Evolutionary conservation across 2,113 vertebrate genomes (phyloP).

Genomic region (Oreochromis niloticus): DNA sequence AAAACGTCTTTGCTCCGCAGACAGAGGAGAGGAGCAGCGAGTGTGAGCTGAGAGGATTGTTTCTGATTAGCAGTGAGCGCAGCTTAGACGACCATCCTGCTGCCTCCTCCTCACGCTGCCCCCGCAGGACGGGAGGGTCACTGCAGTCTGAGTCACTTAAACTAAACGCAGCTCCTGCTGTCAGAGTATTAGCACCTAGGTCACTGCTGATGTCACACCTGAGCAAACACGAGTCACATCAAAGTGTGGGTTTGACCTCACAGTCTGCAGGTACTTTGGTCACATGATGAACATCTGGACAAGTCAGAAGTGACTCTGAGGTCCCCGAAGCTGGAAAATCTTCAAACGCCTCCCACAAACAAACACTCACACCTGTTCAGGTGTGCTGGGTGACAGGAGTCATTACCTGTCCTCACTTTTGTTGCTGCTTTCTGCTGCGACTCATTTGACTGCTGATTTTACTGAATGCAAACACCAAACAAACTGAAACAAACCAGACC

Average conservation of each 20-base stretch:
- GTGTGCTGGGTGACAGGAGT: background rate
- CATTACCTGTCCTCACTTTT: background rate
- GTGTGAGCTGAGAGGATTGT: constrained; percentile 36
- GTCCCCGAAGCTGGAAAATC: background rate
- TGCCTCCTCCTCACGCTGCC: background rate
- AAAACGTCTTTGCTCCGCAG: background rate
- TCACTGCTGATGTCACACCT: background rate
- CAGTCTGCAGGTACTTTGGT: too few species aligned
- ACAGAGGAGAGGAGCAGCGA: background rate
- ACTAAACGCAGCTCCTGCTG: background rate
- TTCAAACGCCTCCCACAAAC: background rate
- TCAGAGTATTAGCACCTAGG: background rate
- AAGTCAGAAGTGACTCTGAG: background rate
- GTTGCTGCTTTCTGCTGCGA: background rate
- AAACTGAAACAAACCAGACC: background rate
- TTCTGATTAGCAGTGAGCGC: constrained; percentile 37
- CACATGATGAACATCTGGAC: too few species aligned
- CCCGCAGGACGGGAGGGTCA: background rate
- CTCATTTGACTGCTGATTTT: background rate
- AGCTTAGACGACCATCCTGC: constrained; percentile 16
- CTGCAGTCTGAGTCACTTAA: background rate
- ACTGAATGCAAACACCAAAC: background rate
- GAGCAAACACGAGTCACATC: background rate
- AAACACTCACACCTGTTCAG: background rate
- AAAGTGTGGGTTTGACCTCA: background rate